Percentiles rank a stretch among this genome's conserved stretches.
Conservation (phyloP, 2,113 vertebrate species). For the Antennarius striatus region DNA sequence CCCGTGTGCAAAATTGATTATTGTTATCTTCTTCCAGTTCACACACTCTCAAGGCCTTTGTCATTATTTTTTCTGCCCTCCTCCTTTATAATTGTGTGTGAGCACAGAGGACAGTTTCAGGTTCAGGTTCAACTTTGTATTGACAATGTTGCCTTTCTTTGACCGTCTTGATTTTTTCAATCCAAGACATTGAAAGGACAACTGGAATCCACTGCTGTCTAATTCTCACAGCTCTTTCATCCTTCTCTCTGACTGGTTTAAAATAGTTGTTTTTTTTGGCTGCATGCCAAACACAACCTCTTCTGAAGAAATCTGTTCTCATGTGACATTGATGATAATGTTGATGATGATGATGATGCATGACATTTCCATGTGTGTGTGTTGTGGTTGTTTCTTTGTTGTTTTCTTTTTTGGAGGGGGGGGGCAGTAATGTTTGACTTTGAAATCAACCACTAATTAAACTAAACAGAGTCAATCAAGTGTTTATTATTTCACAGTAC, state of each 20-base stretch:
- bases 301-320: slow-evolving; percentile 5
- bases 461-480: slow-evolving; percentile 54
- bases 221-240: slow-evolving; percentile 9
- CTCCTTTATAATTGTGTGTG: background rate
- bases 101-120: background rate
- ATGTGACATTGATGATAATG: no score
- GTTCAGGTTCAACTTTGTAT: background rate
- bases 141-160: slow-evolving; percentile 3
- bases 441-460: slow-evolving; percentile 48
- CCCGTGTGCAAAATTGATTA: slow-evolving; percentile 51
- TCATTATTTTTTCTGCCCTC: background rate
- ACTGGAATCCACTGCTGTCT: slow-evolving; percentile 62
- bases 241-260: no score
- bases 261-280: no score
- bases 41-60: background rate
- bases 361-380: no score
- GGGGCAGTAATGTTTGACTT: slow-evolving; percentile 35
- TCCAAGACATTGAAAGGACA: no score
- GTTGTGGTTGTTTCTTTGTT: no score
- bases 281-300: background rate
- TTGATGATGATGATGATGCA: no score
- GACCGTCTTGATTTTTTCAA: no score
- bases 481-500: slow-evolving; percentile 17
- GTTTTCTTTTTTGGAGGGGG: slow-evolving; percentile 10
- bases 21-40: slow-evolving; percentile 26